Evolutionary conservation across 2,888 invertebrate species (phyloP), one percentile per base, ranked within the genome.

Genomic region (Mongoloraphidia duomilia): DNA sequence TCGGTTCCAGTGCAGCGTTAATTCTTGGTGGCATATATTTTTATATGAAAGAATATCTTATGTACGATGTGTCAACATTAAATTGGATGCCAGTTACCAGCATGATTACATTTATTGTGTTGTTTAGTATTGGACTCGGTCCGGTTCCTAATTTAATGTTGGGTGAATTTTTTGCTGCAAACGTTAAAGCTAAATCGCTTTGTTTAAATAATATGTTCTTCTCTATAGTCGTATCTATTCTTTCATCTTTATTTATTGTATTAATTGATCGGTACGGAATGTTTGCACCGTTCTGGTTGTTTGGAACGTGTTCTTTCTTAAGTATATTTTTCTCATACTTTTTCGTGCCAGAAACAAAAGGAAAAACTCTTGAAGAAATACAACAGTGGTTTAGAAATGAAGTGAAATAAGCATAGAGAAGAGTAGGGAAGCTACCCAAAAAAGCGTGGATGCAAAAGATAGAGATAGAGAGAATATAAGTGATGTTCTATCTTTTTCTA

Each of bases 231-330:
- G 70, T 70, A 0, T 70, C 72, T 34, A 48, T 72, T 11, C 68
- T 71, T 2, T 69, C 73, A 0, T 66, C 72, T 50, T 62, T 69
- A 9, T 74, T 71, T 56, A 67, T 69, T 51, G 59, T 65, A 50
- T 71, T 80, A 49, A 71, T 70, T 55, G 77, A 78, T 56, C 62
- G 63, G 6, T 75, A 70, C 51, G 79, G 77, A 41, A 74, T 79
- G 57, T 76, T 78, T 62, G 72, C 77, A 58, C 76, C 79, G 52
- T 82, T 82, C 63, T 77, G 76, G 67, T 75, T 76, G 56, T 83
- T 81, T 63, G 70, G 76, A 1, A 59, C 68, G 12, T 77, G 74
- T 60, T 79, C 78, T 11, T 61, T 77, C 26, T 50, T 78, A 48
- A 80, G 80, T 0, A 65, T 81, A 45, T 63, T 76, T 53, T 80